Base-by-base conservation (phyloP, 1,140 invertebrate genomes). In the Musca domestica region DNA sequence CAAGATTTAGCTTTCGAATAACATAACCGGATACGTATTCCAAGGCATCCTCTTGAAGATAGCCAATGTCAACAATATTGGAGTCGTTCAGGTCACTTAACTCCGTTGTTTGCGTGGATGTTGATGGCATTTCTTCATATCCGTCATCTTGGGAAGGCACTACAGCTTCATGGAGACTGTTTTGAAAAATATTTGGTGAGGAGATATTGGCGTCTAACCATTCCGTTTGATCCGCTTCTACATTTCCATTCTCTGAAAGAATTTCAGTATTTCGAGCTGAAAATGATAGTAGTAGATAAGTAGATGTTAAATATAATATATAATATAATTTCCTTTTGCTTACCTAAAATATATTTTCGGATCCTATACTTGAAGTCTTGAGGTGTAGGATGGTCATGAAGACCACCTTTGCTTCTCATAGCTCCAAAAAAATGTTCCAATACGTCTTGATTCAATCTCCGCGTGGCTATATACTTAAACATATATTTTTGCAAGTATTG, bases 351-450 rank as follows among this genome's bases (percentile, higher is more conserved):
- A 25, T 56, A 56, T 15, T 67, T 56, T 2, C 72, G 48, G 0
- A 78, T 41, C 41, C 74, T 51, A 52, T 73, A 72, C 20, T 71
- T 67, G 56, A 77, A 76, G 52, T 76, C 73, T n/a, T 72, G 30
- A 14, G 72, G 67, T 65, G 67, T 20, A 41, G 74, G 73, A 70
- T 76, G 70, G 23, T 72, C 69, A 68, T 75, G 64, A 9, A 68
- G 19, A 12, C 71, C 72, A 19, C 75, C 74, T 52, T 73, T 73
- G 25, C 69, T 70, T 58, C 76, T 14, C 15, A 78, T 74, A 2
- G 56, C 49, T 1, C 72, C 72, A 67, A 80, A 80, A 58, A 78
- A 74, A 63, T 72, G 73, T 70, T 78, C 76, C 10, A 78, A 22
- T 14, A 69, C 67, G 70, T 76, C 77, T 70, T 80, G 76, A 34